Base-by-base conservation (phyloP, 1,140 invertebrate genomes). In the Goniozus legneri region DNA sequence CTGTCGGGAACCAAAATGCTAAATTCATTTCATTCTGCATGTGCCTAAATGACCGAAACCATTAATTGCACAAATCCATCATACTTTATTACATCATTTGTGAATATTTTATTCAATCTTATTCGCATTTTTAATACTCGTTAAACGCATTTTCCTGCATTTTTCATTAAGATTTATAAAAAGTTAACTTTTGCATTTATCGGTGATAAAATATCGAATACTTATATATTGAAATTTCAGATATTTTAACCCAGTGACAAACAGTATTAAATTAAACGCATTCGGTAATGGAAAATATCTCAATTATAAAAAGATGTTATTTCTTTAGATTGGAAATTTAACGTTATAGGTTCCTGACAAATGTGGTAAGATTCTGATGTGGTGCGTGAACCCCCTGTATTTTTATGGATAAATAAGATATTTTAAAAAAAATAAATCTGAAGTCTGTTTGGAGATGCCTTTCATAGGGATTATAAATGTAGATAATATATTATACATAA, bases 321-420 rank as follows among this genome's bases (percentile, higher is more conserved):
- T n/a, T n/a, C n/a, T n/a, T n/a, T n/a, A n/a, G n/a, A n/a, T n/a
- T n/a, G n/a, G n/a, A n/a, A n/a, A n/a, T n/a, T n/a, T n/a, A n/a
- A 27, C 20, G 43, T 37, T 52, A 49, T 51, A 38, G 43, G 50
- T 56, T 51, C 47, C 44, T 21, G 50, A 44, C 60, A 65, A 56
- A 65, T 56, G 54, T 49, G 52, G 39, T 35, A 45, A 37, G 44
- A 54, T 57, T 54, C 54, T 50, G 47, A 45, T 54, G 44, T 58
- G 61, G 62, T 66, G 67, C 67, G 56, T 51, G 60, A 69, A 62
- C 63, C 68, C 67, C 62, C 65, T 73, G 69, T 76, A 76, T 76
- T 76, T 76, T 76, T 76, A 74, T 75, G 73, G 73, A 74, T 75
- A 73, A 75, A 75, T 73, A 75, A 73, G 64, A 75, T 75, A 75